Evolutionary conservation across 1,140 invertebrate genomes (phyloP), one percentile per base, ranked within the genome.

Genomic region (Palaemon carinicauda): DNA sequence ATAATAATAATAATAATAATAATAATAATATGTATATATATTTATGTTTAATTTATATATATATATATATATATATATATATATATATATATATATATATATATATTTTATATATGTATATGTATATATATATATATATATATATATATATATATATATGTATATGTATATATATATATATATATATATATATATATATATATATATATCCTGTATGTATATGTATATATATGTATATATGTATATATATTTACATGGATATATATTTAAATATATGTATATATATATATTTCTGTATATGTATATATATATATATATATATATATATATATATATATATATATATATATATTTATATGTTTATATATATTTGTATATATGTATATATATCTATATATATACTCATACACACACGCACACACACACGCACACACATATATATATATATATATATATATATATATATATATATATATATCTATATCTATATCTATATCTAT

Each of bases 41-140:
- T 14, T 54, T 54, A n/a, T 54, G 53, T 14, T 54, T 54, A n/a
- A 54, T 54, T n/a, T n/a, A n/a, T n/a, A n/a, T n/a, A n/a, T n/a
- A n/a, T n/a, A n/a, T 60, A 60, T 12, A 60, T 60, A 60, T 60
- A 60, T 60, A 60, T 60, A 60, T 60, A 60, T 60, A 60, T 60
- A 60, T 60, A 60, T 60, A 60, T 60, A 60, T 60, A 60, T 60
- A 60, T 60, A 60, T 60, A 60, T 60, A 60, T 60, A 60, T 60
- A 60, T 60, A 60, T 60, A 2, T 60, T 7, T 60, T 7, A n/a
- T 60, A 60, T 60, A 5, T 60, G 27, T 60, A 5, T 5, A 5
- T 60, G 27, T 17, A 5, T 60, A 60, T 5, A 60, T 17, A 5
- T 60, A 60, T 60, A 60, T 60, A 60, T 60, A 60, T 60, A 60